These are phyloP conservation scores for Connochaetes taurinus DNA, from an alignment of 2,113 vertebrate species.

Conservation along the genomic window DNA sequence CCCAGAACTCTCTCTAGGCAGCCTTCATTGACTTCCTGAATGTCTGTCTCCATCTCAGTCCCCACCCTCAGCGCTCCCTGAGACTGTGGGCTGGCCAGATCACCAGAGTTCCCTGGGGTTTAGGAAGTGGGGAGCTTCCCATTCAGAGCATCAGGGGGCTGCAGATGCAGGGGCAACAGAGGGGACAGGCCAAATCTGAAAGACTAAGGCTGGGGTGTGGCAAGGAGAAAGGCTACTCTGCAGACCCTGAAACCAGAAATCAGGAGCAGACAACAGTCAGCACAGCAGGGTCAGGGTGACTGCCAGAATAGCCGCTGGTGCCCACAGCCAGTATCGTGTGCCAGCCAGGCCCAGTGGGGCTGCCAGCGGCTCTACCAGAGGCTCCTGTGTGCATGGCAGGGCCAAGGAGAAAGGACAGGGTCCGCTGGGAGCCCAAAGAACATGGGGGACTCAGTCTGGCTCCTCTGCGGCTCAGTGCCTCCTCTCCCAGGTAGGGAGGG, in stretches of 20 bases:
- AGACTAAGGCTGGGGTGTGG: background rate
- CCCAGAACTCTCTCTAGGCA: background rate
- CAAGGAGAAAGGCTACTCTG: background rate
- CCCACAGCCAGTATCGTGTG: rapidly evolving
- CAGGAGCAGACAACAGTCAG: background rate
- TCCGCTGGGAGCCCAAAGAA: background rate
- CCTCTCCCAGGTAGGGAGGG: background rate
- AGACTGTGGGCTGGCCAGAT: background rate
- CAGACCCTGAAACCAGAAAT: background rate
- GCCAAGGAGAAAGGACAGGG: too few species aligned
- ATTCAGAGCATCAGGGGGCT: background rate
- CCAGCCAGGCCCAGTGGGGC: background rate
- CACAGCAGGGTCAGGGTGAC: background rate
- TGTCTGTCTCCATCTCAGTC: background rate
- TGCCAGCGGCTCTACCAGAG: background rate
- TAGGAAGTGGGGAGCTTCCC: background rate
- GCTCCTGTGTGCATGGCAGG: background rate
- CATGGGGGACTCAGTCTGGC: background rate
- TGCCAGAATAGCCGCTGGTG: background rate
- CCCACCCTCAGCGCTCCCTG: background rate
- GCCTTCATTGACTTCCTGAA: background rate
- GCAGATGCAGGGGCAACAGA: background rate
- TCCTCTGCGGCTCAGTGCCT: background rate
- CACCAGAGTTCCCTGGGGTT: background rate
- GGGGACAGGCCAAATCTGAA: background rate